phyloP scores from a whole-genome alignment of 2,113 vertebrate species.

The Tragelaphus strepsiceros region DNA sequence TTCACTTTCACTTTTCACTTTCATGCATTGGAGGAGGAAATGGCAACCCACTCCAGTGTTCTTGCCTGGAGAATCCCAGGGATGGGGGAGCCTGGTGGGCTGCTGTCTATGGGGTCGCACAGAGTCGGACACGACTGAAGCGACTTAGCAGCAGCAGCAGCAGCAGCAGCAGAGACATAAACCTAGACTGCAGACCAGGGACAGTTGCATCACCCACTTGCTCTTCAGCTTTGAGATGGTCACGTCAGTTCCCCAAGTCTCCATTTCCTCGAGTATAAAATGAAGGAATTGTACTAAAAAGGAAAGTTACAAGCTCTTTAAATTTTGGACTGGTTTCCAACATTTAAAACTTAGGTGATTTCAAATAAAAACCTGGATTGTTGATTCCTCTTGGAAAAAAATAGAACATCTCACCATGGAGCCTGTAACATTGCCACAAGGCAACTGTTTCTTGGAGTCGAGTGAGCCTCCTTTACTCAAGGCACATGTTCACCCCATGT shows the following conservation, averaged over 20 bases:
- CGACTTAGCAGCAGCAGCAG: too few species aligned
- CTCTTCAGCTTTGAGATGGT: background rate
- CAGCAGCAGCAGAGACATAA: background rate
- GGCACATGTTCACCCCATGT: accelerated
- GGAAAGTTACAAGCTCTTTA: background rate
- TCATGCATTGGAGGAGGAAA: too few species aligned
- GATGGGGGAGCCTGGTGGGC: too few species aligned
- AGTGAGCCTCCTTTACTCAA: background rate
- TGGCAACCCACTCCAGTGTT: too few species aligned
- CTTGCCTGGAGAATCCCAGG: too few species aligned
- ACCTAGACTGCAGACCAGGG: too few species aligned
- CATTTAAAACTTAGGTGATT: background rate
- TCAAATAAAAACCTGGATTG: background rate
- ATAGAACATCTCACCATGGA: background rate
- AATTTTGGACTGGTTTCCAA: background rate
- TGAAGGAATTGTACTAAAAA: background rate
- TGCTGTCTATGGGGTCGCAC: too few species aligned
- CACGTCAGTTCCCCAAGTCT: background rate
- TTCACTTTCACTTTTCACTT: too few species aligned
- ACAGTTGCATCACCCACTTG: background rate
- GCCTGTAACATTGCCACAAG: background rate
- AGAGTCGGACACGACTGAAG: too few species aligned
- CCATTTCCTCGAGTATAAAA: background rate
- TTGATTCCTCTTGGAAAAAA: background rate
- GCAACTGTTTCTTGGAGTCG: background rate